phyloP scores from a whole-genome alignment of 64 coral and sea anemone genomes.

The Pocillopora damicornis region DNA sequence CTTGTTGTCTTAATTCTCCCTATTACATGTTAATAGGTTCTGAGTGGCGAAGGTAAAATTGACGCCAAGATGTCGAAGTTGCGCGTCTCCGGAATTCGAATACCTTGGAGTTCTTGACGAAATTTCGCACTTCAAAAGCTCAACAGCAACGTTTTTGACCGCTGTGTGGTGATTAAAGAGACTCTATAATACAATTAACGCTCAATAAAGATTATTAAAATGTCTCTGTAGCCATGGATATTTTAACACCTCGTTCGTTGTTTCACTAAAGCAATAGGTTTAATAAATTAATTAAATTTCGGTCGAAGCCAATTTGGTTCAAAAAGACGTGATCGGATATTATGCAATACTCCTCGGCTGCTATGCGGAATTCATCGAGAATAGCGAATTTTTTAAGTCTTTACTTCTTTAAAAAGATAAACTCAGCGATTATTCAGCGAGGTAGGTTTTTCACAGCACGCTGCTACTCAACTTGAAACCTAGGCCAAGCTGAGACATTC shows the following conservation, averaged over 20 bases:
- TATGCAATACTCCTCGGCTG: conserved; percentile 1
- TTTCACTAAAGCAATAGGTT: conserved; percentile 65
- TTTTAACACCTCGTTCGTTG: conserved; percentile 56
- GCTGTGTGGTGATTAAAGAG: conserved; percentile 75
- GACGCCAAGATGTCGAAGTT: conserved; percentile 18
- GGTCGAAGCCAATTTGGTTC: conserved; percentile 46
- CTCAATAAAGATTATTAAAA: conserved; percentile 86
- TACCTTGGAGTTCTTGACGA: not conserved
- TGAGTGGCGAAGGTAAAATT: conserved; percentile 32
- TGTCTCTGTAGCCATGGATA: conserved; percentile 73
- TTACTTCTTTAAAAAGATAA: not conserved
- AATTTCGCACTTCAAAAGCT: conserved; percentile 14
- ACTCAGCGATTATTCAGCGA: not conserved
- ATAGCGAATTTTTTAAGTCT: not conserved
- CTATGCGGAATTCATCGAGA: conserved; percentile 22
- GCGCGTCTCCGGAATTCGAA: conserved; percentile 21
- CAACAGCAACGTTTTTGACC: conserved; percentile 42
- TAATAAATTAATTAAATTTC: conserved; percentile 83
- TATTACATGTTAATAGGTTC: conserved; percentile 45
- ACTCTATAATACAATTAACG: conserved; percentile 82
- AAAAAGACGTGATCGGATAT: conserved; percentile 33
- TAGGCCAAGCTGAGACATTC: conserved; percentile 16
- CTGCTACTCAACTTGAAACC: conserved; percentile 32
- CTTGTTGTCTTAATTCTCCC: conserved; percentile 40
- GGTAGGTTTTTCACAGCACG: conserved; percentile 20